phyloP scores from a whole-genome alignment of 2,888 invertebrate species.

The Agrotis segetum region DNA sequence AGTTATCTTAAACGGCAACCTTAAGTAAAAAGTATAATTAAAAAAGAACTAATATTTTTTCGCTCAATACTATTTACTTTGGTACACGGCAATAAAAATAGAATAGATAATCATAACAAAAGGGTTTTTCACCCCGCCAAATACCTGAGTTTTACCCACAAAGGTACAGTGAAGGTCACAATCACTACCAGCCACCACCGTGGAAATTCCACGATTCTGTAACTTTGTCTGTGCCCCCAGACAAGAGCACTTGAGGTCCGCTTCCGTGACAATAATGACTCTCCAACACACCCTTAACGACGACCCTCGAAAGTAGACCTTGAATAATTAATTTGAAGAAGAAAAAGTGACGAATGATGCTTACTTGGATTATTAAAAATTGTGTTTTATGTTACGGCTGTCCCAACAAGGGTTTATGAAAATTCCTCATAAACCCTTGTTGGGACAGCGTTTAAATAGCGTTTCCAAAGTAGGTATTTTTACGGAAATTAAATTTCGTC shows the following conservation, averaged over 20 bases:
- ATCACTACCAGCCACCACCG: slow-evolving; percentile 47
- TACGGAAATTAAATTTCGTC: too few relatives aligned
- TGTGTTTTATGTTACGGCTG: neutral
- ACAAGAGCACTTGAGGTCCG: slow-evolving; percentile 51
- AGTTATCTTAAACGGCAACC: too few relatives aligned
- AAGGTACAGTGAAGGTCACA: slow-evolving; percentile 42
- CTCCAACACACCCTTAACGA: slow-evolving; percentile 57
- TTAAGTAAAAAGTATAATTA: too few relatives aligned
- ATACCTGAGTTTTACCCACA: slow-evolving; percentile 18
- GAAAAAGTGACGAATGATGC: slow-evolving; percentile 45
- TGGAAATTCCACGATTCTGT: slow-evolving; percentile 51
- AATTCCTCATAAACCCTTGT: too few relatives aligned
- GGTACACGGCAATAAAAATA: too few relatives aligned
- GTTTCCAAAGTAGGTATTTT: neutral
- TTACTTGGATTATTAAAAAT: slow-evolving; percentile 20
- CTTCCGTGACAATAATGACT: slow-evolving; percentile 67
- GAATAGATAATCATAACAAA: slow-evolving; percentile 5
- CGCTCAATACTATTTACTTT: too few relatives aligned
- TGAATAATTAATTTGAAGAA: slow-evolving; percentile 63
- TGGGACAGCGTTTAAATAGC: neutral
- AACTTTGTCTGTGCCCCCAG: slow-evolving; percentile 42
- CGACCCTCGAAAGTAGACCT: slow-evolving; percentile 58
- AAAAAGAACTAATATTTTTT: too few relatives aligned
- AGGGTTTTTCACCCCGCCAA: slow-evolving; percentile 20
- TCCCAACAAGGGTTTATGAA: neutral